Base-by-base conservation (phyloP, 1,140 invertebrate species). In the Bombus pascuorum region DNA sequence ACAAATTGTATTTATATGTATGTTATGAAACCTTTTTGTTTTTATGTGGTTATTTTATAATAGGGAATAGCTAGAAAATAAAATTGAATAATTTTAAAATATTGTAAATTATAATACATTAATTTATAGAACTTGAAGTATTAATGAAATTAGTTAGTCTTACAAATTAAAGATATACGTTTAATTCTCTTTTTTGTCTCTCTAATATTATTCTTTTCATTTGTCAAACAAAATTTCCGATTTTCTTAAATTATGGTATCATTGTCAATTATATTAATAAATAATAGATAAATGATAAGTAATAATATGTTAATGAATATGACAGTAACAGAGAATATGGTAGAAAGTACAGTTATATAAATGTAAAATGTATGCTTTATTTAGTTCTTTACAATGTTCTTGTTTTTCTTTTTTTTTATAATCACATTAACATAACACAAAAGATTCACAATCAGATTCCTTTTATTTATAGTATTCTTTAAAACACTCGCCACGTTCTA, bases 281-380 rank as follows among this genome's bases (percentile, higher is more conserved):
- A 32, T 13, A 13, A 44, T 13, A 10, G 42, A 44, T 13, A 44
- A 44, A 44, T 13, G 12, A 44, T 44, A 44, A 44, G 42, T 13
- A 44, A 44, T 13, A 13, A 44, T 13, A 44, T 13, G 42, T 13
- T 13, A 5, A 47, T 47, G 44, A 18, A 47, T 18, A 18, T 47
- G 15, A 47, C 44, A 15, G 44, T 47, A 15, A 47, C 47, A 6
- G 47, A 1, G 47, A 0, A 53, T 53, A 53, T 22, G 5, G 18
- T 13, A 53, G n/a, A 53, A 5, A 76, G 18, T 10, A 80, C 53
- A 39, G 32, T 57, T 13, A 8, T 9, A 1, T 93, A 94, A 94
- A 94, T 94, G 94, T 94, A 95, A 95, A 95, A 95, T 94, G 94
- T 95, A 94, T 94, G 94, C 92, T 95, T 95, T 95, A 95, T 94